These are phyloP conservation scores for Sebastes miniatus DNA, from an alignment of 2,797 vertebrate genomes.

Conservation along the genomic window DNA sequence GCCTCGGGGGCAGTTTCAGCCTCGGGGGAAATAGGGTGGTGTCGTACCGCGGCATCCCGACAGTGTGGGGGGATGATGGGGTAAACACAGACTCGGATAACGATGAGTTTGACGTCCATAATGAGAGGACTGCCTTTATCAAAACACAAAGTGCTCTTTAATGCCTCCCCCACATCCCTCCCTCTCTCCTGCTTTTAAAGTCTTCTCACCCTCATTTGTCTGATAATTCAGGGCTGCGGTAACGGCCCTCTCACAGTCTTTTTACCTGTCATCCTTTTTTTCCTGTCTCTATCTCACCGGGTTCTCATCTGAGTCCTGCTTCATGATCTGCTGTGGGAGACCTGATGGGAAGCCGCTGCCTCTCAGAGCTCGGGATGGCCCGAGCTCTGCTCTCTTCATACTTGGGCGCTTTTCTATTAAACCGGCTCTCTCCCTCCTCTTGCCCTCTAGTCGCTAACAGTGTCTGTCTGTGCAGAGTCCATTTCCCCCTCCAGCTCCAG, in stretches of 20 bases:
- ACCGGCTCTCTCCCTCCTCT: conserved; percentile 55
- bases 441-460: conserved; percentile 62
- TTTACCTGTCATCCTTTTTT: conserved; percentile 26
- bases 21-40: conserved; percentile 82
- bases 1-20: conserved; percentile 65
- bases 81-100: conserved; percentile 89
- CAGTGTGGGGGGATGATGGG: conserved; percentile 90
- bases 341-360: conserved; percentile 54
- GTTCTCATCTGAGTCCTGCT: conserved; percentile 48
- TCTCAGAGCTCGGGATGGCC: conserved; percentile 46
- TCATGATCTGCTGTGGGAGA: conserved; percentile 47
- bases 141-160: conserved; percentile 99
- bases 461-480: conserved; percentile 61
- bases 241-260: conserved; percentile 45
- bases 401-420: conserved; percentile 71
- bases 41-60: conserved; percentile 95
- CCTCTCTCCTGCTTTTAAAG: conserved; percentile 53
- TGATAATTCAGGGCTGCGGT: conserved; percentile 60
- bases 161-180: conserved; percentile 68
- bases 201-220: conserved; percentile 34
- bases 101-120: conserved; percentile 89
- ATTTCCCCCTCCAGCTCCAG: conserved; percentile 52
- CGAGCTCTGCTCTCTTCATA: conserved; percentile 62
- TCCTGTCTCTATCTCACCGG: conserved; percentile 22
- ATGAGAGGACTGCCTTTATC: conserved; percentile 98